Base-by-base conservation (phyloP, 2,797 vertebrate genomes). In the Pseudochirops cupreus region DNA sequence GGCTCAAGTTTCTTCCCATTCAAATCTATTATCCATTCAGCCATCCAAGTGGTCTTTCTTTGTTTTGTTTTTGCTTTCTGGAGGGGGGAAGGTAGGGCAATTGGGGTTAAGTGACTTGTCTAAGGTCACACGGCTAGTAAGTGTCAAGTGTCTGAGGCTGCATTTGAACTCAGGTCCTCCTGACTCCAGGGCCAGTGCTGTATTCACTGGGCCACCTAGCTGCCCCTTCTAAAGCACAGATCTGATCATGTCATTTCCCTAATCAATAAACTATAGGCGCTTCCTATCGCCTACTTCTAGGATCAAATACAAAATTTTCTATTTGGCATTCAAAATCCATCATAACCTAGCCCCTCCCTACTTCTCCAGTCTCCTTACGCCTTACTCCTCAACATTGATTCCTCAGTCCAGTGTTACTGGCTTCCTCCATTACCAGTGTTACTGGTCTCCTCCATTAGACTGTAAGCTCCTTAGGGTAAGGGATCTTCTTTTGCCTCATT, bases 201-300 rank as follows among this genome's bases (percentile, higher is more conserved):
- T 54, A 54, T 54, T 12, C 53, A 54, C 53, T 12, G 53, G 10
- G 53, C 53, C 53, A 54, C 53, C 11, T 11, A 54, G 53, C 53
- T 54, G 53, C 53, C 53, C 53, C 53, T 97, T 91, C 89, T 74
- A 90, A 39, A 14, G 29, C 46, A 91, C n/a, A 39, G 9, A 54
- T 94, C 62, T 92, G n/a, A 56, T 95, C 92, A 50, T 92, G 28
- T 18, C 33, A 28, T 24, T 24, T 5, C 26, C 7, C n/a, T 95
- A 55, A 52, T 92, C 91, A 91, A 46, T 93, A 96, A 26, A 46
- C 7, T 90, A 93, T 46, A 26, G 55, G 93, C 39, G 28, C 92
- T 91, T 95, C 16, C 39, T 92, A 13, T 2, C 21, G 29, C 9
- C 57, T 91, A 0, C n/a, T 14, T 74, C 16, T 26, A 54, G 0